Evolutionary conservation across 2,888 invertebrate genomes (phyloP).

Genomic region (Chrysotoxum bicinctum): DNA sequence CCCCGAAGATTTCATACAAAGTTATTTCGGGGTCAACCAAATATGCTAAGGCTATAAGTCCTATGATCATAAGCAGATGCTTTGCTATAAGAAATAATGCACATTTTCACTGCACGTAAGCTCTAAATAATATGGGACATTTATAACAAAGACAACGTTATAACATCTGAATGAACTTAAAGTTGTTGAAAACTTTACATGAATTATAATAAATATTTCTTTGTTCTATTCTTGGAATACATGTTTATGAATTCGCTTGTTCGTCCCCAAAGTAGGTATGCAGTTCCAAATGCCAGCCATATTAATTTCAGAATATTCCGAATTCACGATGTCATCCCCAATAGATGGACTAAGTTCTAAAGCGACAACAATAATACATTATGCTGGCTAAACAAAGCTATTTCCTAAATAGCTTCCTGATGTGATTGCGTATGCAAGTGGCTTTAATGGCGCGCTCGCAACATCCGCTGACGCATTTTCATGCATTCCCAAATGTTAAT

Average conservation of each 20-base stretch:
- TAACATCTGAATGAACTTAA: not conserved
- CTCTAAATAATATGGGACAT: not conserved
- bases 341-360: slow-evolving; percentile 23
- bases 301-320: slow-evolving; percentile 49
- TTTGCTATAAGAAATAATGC: too few species aligned
- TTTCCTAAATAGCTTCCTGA: slow-evolving; percentile 63
- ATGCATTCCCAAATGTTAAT: slow-evolving; percentile 3
- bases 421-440: slow-evolving; percentile 40
- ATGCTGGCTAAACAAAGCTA: slow-evolving; percentile 41
- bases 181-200: slow-evolving; percentile 20
- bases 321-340: slow-evolving; percentile 49
- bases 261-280: too few species aligned
- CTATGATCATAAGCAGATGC: too few species aligned
- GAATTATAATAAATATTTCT: not conserved
- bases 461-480: slow-evolving; percentile 51
- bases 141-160: not conserved
- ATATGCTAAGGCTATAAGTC: too few species aligned
- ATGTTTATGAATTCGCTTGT: not conserved
- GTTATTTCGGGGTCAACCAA: too few species aligned
- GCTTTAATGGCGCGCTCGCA: slow-evolving; percentile 13
- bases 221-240: not conserved
- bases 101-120: too few species aligned
- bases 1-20: too few species aligned
- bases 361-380: slow-evolving; percentile 42
- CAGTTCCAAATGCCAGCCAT: not conserved